Evolutionary conservation across 2,113 vertebrate genomes (phyloP), one percentile per base, ranked within the genome.

Genomic region (Aptenodytes forsteri): DNA sequence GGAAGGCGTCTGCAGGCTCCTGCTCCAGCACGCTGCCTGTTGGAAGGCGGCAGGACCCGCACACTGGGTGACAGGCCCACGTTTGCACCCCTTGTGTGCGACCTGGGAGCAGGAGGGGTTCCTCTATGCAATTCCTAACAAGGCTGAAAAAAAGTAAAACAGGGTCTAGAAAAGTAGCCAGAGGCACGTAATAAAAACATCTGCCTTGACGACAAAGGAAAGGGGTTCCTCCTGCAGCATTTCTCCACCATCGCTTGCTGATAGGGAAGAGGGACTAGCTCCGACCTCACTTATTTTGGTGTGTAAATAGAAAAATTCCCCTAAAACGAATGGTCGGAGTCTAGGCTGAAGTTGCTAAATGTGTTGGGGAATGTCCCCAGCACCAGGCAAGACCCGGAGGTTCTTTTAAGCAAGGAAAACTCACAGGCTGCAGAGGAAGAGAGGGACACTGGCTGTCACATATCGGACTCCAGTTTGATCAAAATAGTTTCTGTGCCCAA

Each of bases 21-120:
- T 29, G 25, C 70, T 78, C 81, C 0, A 0, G 8, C 46, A 29
- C 0, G 0, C 38, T 81, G 55, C 59, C 50, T 2, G 1, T 1
- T 27, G 42, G 58, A 59, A 75, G 27, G 61, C 0, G 0, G 38
- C 19, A 2, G n/a, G 47, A 18, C 44, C n/a, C 10, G 1, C 0
- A 0, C 18, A 12, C 15, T 1, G 2, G 26, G 25, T 21, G 30
- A 52, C 34, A 7, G 47, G 17, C 10, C 23, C 29, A 19, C 0
- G 1, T 54, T 59, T 69, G 67, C 52, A 64, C 42, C 52, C 61
- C 25, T 42, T 32, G 23, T 40, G 42, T 34, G 46, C 55, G 6
- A 65, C 42, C 19, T n/a, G 54, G 66, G 36, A 36, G n/a, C 27
- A 22, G 9, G 6, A 6, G 7, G 13, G 6, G 11, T 72, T 89